Evolutionary conservation across 2,797 vertebrate species (phyloP).

Genomic region (Fistularia tabacaria): DNA sequence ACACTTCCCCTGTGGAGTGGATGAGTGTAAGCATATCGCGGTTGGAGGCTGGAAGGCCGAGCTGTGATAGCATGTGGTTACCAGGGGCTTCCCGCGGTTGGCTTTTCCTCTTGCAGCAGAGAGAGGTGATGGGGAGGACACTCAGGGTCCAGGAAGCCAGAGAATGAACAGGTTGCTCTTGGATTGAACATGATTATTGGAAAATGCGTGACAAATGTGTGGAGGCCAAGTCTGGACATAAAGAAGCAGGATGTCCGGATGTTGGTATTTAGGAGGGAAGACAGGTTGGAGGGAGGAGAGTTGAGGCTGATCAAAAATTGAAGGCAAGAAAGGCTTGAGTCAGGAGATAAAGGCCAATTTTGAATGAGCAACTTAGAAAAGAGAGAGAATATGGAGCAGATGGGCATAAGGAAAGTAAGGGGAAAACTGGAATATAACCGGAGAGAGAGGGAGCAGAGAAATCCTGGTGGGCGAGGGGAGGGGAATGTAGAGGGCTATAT

Average conservation of each 20-base stretch:
- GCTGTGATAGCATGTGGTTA: constrained; percentile 73
- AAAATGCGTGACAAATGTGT: neutral
- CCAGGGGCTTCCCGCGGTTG: constrained; percentile 51
- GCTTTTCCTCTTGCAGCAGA: constrained; percentile 31
- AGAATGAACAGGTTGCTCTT: constrained; percentile 1
- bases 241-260: constrained; percentile 52
- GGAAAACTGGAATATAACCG: constrained; percentile 31
- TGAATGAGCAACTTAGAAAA: constrained; percentile 21
- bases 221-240: constrained; percentile 39
- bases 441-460: constrained; percentile 34
- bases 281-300: constrained; percentile 24
- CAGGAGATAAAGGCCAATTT: constrained; percentile 36
- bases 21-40: constrained; percentile 60
- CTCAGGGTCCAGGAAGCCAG: constrained; percentile 12
- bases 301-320: constrained; percentile 17
- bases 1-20: constrained; percentile 68
- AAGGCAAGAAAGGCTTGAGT: constrained; percentile 18
- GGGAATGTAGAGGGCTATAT: constrained; percentile 60
- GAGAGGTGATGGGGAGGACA: constrained; percentile 18
- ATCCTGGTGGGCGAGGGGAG: constrained; percentile 52
- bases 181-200: no score
- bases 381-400: constrained; percentile 38
- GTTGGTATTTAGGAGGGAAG: constrained; percentile 13
- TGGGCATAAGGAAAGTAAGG: constrained; percentile 8
- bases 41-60: constrained; percentile 66